These are phyloP conservation scores for Callosobruchus maculatus DNA, from an alignment of 2,888 invertebrate genomes.

Conservation along the genomic window DNA sequence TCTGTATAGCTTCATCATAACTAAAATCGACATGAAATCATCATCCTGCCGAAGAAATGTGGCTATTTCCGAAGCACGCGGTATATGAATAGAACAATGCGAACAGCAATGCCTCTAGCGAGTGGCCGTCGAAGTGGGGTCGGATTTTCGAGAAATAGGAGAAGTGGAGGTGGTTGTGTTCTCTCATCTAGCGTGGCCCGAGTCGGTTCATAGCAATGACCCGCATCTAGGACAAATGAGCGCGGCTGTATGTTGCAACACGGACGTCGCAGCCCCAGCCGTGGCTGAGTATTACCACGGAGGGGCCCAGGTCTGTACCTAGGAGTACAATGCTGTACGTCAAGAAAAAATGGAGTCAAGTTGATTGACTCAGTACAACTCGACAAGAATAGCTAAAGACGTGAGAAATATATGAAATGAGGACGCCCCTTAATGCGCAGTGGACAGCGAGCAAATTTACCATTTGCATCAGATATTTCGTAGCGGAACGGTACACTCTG, in stretches of 20 bases:
- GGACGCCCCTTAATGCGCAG: too few relatives aligned
- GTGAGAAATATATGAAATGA: too few relatives aligned
- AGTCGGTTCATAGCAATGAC: conserved; percentile 45
- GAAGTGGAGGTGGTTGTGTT: neutral
- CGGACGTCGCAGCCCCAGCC: conserved; percentile 30
- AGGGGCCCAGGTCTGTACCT: neutral
- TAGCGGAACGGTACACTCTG: too few relatives aligned
- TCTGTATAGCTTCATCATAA: too few relatives aligned
- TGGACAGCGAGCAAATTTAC: too few relatives aligned
- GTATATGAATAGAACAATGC: neutral
- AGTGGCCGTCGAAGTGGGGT: neutral
- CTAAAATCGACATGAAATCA: too few relatives aligned
- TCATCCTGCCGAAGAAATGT: neutral
- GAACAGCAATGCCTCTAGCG: neutral
- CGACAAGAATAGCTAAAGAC: too few relatives aligned
- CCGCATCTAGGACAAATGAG: conserved; percentile 48
- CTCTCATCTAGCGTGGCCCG: neutral
- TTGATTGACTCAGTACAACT: too few relatives aligned
- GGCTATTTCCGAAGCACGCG: neutral
- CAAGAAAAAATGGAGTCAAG: too few relatives aligned
- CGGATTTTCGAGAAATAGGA: neutral
- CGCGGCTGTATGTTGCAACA: conserved; percentile 42
- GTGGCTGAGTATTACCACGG: conserved; percentile 29
- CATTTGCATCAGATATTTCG: too few relatives aligned
- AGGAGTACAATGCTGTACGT: neutral